Evolutionary conservation across 2,113 vertebrate genomes (phyloP).

Genomic region (Psilopsiagon aurifrons): DNA sequence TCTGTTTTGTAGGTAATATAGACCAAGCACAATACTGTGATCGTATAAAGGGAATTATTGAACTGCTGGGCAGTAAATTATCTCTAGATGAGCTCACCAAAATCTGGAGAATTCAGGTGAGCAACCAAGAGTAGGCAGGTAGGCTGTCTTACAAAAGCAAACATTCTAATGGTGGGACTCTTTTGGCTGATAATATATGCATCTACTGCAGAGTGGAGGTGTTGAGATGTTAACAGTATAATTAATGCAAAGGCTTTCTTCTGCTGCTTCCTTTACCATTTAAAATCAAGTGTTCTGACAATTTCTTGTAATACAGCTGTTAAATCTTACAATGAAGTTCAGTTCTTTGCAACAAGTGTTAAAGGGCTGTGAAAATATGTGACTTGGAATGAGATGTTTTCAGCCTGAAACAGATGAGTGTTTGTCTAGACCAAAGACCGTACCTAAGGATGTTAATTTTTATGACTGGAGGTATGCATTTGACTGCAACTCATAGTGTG

Average conservation of each 20-base stretch:
- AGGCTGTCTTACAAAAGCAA: background rate
- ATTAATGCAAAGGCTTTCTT: background rate
- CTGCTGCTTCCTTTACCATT: background rate
- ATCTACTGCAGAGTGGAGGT: background rate
- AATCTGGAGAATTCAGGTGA: constrained; percentile 99
- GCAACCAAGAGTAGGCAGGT: background rate
- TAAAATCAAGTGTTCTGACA: background rate
- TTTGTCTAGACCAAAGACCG: background rate
- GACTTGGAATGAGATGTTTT: background rate
- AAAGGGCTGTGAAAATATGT: background rate
- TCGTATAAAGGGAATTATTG: constrained; percentile 99
- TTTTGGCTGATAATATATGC: background rate
- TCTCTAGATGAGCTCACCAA: constrained; percentile 97
- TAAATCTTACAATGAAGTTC: background rate
- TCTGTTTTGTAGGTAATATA: constrained; percentile 88
- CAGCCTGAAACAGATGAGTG: background rate
- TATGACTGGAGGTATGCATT: background rate
- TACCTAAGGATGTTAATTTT: background rate
- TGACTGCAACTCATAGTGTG: background rate
- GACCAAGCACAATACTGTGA: constrained; percentile 99
- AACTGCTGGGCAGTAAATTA: constrained; percentile 95
- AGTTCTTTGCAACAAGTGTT: background rate
- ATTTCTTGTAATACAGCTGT: background rate
- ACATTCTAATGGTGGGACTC: background rate
- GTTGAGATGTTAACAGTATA: background rate